These are phyloP conservation scores for Aplysina aerophoba DNA, from an alignment of 37 sponge, comb jelly and placozoan genomes.

Conservation along the genomic window DNA sequence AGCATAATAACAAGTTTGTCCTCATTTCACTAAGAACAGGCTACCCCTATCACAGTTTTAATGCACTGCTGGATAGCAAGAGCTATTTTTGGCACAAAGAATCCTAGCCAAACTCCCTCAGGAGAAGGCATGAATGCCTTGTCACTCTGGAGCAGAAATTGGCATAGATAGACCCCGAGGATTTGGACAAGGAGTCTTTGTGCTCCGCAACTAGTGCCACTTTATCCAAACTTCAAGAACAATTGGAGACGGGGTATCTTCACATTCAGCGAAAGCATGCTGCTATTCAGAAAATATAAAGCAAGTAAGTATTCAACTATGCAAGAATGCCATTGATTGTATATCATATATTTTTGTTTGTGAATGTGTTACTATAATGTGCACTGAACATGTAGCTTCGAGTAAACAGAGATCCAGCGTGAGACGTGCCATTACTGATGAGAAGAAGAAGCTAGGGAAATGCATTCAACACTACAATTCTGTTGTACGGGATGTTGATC, in stretches of 20 bases:
- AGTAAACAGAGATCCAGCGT: constrained; percentile 13
- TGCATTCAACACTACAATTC: neutral
- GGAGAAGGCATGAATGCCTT: constrained; percentile 6
- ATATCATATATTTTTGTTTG: neutral
- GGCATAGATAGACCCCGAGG: neutral
- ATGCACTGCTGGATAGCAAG: neutral
- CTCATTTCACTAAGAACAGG: neutral
- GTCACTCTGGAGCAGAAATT: constrained; percentile 3
- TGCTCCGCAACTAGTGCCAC: constrained; percentile 28
- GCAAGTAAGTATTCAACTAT: neutral
- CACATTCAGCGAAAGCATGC: constrained; percentile 11
- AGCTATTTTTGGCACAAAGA: constrained; percentile 5
- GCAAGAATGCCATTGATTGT: neutral
- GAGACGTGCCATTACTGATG: constrained; percentile 7
- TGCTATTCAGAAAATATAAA: constrained; percentile 3
- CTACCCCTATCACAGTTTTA: neutral
- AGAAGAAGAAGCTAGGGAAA: neutral
- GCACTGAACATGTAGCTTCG: constrained; percentile 9
- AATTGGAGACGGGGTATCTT: constrained; percentile 10
- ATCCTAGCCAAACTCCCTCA: neutral
- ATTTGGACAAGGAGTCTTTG: constrained; percentile 25
- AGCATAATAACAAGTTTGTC: constrained; percentile 24
- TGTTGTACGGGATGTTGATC: too few relatives aligned
- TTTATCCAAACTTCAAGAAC: constrained; percentile 11
- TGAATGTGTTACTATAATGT: too few relatives aligned